Evolutionary conservation across 1,140 invertebrate genomes (phyloP), one percentile per base, ranked within the genome.

Genomic region (Drosophila takahashii): DNA sequence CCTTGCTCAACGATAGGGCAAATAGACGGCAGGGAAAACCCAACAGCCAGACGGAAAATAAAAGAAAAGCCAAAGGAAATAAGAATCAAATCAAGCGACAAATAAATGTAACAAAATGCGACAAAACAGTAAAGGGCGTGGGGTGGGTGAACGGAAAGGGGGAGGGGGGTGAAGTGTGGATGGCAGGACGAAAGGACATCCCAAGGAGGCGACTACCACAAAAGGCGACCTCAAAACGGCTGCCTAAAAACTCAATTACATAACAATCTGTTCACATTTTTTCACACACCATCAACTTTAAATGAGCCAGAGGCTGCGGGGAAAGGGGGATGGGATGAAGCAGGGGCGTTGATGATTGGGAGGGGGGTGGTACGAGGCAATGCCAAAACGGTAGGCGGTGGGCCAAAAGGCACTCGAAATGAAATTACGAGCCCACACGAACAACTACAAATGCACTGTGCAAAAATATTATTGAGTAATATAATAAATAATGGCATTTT

Each of bases 261-360:
- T 90, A 91, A 91, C 90, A 91, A 91, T 91, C 90, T 91, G 90
- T 91, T 91, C 90, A 91, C 90, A 91, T 91, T 91, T 91, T 90
- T 91, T 91, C 81, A 91, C 85, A 91, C 90, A 91, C 90, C 90
- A 91, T 91, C 90, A 91, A 91, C 90, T 91, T 78, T 87, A 91
- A 91, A 91, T 91, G 90, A 91, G 85, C 90, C 77, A 45, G 54
- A 27, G 22, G 48, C 53, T 42, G 45, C 60, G n/a, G 45, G 45
- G 3, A 6, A 10, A 48, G 45, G 45, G 45, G 45, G n/a, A 48
- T 29, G 44, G n/a, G n/a, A n/a, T n/a, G n/a, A n/a, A 3, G 1
- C 11, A 47, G 16, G 5, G n/a, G 11, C 8, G 13, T 16, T 15
- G 15, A 41, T 16, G 39, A 13, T 5, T 22, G 18, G 4, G 18